Evolutionary conservation across 2,888 invertebrate genomes (phyloP).

Genomic region (Amphipyra tragopoginis): DNA sequence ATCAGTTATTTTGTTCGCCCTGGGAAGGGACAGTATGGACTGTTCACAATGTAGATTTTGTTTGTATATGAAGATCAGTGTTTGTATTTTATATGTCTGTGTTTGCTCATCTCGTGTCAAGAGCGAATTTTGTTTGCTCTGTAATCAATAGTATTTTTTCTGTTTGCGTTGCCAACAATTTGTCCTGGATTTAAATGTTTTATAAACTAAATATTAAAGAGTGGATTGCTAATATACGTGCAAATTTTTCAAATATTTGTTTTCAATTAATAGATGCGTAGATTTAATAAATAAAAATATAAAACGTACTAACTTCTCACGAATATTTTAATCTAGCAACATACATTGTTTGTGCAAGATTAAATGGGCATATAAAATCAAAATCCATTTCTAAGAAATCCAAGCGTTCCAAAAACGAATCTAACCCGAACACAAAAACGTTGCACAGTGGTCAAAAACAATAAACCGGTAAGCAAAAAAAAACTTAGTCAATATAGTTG

Average conservation of each 20-base stretch:
- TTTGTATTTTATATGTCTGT: slow-evolving; percentile 75
- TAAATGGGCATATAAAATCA: too few species aligned
- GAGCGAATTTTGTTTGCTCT: slow-evolving; percentile 72
- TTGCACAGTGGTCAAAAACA: slow-evolving; percentile 25
- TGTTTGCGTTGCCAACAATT: slow-evolving; percentile 32
- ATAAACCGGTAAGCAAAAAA: slow-evolving; percentile 7
- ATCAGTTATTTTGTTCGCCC: slow-evolving; percentile 59
- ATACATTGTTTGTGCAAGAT: too few species aligned
- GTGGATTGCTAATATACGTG: not conserved
- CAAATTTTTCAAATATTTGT: not conserved
- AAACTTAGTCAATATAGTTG: slow-evolving; percentile 43
- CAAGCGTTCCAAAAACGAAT: too few species aligned
- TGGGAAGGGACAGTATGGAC: slow-evolving; percentile 80
- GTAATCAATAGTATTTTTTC: slow-evolving; percentile 64
- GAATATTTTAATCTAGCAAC: too few species aligned
- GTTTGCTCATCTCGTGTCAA: slow-evolving; percentile 75
- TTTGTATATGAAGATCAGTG: slow-evolving; percentile 83
- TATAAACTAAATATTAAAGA: slow-evolving; percentile 10
- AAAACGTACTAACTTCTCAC: too few species aligned
- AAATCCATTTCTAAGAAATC: too few species aligned
- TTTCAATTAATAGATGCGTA: not conserved
- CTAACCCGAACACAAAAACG: not conserved
- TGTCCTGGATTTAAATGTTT: slow-evolving; percentile 11
- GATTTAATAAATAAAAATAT: too few species aligned
- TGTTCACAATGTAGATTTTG: slow-evolving; percentile 83